Evolutionary conservation across 2,888 invertebrate species (phyloP), one percentile per base, ranked within the genome.

Genomic region (Acanthacorydalis orientalis): DNA sequence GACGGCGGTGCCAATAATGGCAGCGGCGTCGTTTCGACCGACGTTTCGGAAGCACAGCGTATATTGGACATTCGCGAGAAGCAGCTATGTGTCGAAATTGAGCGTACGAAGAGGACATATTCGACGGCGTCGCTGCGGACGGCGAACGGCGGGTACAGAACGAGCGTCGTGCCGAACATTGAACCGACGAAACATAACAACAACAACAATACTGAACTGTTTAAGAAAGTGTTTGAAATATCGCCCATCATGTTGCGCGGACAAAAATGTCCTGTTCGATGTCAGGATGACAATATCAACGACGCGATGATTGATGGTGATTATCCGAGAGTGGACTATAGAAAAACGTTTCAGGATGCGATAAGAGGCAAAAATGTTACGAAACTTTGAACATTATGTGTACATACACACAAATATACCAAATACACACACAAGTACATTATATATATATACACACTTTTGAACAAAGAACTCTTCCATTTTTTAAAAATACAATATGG

Each of bases 201-300:
- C 14, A 37, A 37, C 37, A 37, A 37, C 10, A 37, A 14, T 42
- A 31, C 12, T 8, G 31, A 42, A 42, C 14, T 42, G 42, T 42
- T 31, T 42, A 42, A 42, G n/a, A 42, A 42, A 42, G 42, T 42
- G 12, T 42, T 42, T 42, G 42, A 42, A 16, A 42, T 42, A 23
- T 42, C 42, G 23, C 42, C 42, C 11, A 42, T 42, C 12, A 42
- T 42, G 42, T 31, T 42, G n/a, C 16, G 42, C 23, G 42, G 42
- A 42, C 42, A 42, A 42, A 42, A 42, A 31, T 42, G 31, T 31
- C 15, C 42, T 8, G n/a, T 37, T 37, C 12, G 37, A 37, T 12
- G 31, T 31, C 12, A 42, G 8, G 42, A 15, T 9, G 15, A 33
- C 9, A 35, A 44, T 14, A 12, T 33, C 14, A 12, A 15, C 12